Conservation (phyloP, 2,113 vertebrate species). For the Scopus umbretta region DNA sequence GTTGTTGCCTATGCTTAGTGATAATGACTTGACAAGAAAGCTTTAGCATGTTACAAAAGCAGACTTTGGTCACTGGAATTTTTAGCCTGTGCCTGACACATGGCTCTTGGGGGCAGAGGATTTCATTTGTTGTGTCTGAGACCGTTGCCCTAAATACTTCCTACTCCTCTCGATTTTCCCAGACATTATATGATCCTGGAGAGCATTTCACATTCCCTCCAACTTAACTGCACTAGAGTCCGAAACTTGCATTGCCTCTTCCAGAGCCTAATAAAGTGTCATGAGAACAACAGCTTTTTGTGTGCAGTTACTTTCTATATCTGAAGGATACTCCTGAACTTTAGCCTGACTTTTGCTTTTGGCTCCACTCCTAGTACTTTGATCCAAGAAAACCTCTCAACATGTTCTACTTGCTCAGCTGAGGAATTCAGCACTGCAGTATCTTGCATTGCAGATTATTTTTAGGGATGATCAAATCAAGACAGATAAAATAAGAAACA, state of each 20-base stretch:
- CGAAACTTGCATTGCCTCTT: not conserved
- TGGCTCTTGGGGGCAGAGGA: not conserved
- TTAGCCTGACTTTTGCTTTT: not conserved
- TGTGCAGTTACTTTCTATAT: not conserved
- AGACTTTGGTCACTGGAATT: not conserved
- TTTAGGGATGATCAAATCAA: conserved; percentile 55
- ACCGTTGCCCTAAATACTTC: not conserved
- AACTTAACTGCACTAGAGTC: not conserved
- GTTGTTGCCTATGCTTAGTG: not conserved
- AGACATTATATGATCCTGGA: not conserved
- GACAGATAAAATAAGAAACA: conserved; percentile 47
- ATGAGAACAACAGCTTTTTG: not conserved
- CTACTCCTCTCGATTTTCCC: not conserved
- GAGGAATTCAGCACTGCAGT: not conserved
- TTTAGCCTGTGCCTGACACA: not conserved
- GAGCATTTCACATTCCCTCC: not conserved
- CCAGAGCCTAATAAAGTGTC: not conserved
- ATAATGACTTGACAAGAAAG: not conserved
- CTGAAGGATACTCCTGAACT: conserved; percentile 3
- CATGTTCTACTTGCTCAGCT: not conserved
- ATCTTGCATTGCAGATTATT: conserved; percentile 41
- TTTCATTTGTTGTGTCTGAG: not conserved
- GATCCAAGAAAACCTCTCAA: not conserved
- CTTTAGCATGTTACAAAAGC: not conserved
- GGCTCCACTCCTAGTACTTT: not conserved